A percentile compares a stretch with the other conserved stretches of the same genome.
These are phyloP conservation scores for Crotalus viridis DNA, from an alignment of 2,113 vertebrate genomes.

Conservation along the genomic window DNA sequence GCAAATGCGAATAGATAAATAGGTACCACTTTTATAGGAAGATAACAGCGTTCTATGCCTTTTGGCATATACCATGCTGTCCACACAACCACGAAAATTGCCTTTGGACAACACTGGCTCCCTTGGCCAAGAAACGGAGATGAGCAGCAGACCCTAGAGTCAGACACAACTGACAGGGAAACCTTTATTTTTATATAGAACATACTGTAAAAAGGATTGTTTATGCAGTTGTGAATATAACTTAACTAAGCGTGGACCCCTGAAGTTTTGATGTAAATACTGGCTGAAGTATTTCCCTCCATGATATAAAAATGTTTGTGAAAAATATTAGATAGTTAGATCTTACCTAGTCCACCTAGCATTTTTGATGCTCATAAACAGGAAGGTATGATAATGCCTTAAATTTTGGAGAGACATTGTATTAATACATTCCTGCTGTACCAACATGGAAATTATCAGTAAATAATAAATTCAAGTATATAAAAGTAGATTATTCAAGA, in stretches of 20 bases:
- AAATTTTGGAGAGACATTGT: neutral
- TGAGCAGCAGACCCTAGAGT: neutral
- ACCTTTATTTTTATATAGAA: neutral
- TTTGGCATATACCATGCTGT: neutral
- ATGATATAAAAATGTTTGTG: neutral
- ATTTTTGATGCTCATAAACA: neutral
- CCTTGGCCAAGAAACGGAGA: neutral
- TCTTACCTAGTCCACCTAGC: neutral
- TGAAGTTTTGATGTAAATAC: neutral
- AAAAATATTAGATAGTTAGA: neutral
- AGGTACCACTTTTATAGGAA: neutral
- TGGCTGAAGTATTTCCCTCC: too few species aligned
- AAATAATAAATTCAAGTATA: neutral
- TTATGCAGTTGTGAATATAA: neutral
- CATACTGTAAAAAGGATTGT: neutral
- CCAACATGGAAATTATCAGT: neutral
- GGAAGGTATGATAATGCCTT: neutral
- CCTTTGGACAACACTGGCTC: neutral
- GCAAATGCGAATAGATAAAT: neutral
- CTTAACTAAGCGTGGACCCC: neutral
- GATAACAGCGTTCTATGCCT: neutral
- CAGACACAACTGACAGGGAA: neutral
- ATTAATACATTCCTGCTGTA: neutral
- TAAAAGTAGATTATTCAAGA: neutral
- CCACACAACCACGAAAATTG: neutral